Evolutionary conservation across 2,113 vertebrate species (phyloP), one percentile per base, ranked within the genome.

Genomic region (Protomyctophum bolini): DNA sequence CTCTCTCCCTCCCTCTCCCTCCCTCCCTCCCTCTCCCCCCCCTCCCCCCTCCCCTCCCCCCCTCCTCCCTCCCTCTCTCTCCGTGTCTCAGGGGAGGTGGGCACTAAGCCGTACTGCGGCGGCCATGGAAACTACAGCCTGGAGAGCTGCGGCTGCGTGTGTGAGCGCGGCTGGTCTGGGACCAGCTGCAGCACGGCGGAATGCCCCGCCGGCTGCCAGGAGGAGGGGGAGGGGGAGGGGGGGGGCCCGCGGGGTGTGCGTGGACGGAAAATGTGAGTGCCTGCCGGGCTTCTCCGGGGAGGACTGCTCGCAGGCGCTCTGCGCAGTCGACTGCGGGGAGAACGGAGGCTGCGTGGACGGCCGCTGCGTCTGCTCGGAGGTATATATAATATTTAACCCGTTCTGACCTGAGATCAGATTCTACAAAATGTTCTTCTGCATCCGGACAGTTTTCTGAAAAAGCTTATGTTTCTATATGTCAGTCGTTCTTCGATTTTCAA

Each of bases 51-150:
- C 33, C 4, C 33, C 4, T 4, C 4, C 33, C 4, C 33, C 4
- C 33, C 4, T 6, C n/a, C n/a, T 56, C 54, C n/a, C 12, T 14
- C n/a, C 65, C 75, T 76, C 29, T 66, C 92, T 0, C 14, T 15
- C 15, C 8, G 6, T 14, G 52, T 2, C 21, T 3, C 74, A 98
- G 96, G 97, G 79, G 88, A 73, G 1, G 70, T 96, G 70, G 95
- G 95, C 81, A 94, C 91, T 0, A 91, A 91, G 0, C 96, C 96
- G 0, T 97, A 93, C 66, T 99, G 97, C 89, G 94, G 83, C 0
- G 95, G 95, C 7, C 94, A 74, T 0, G 97, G 97, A 9, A 98
- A 98, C 89, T 98, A 95, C 93, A 99, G 96, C 21, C 1, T 59
- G 6, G 92, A 91, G 12, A 87, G 64, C 50, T 93, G 96, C 6